Base-by-base conservation (phyloP, 1,140 invertebrate species). In the Contarinia nasturtii region DNA sequence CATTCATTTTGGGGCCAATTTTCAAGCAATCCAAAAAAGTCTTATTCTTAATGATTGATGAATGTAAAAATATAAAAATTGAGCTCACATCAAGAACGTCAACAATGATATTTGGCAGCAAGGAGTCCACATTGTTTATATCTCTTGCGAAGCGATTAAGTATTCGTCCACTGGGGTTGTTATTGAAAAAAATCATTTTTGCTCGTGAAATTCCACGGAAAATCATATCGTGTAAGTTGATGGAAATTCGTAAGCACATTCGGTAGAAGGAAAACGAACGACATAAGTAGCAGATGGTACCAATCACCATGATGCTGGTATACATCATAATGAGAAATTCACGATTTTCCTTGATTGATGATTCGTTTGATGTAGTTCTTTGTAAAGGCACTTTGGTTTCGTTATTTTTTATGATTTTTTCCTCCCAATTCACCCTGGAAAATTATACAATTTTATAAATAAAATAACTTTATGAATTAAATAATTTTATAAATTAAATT, bases 111-210 rank as follows among this genome's bases (percentile, higher is more conserved):
- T 70, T 69, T 42, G 88, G 88, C 45, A 94, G 66, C 10, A 77
- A 68, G 62, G 92, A 86, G 58, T 93, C 89, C 14, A 89, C 76
- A 1, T 77, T 70, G 1, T 83, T 79, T 53, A 88, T 75, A 56
- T 93, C 87, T 62, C 86, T 85, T 1, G 85, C 84, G 65, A 88
- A 90, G 37, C 86, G 64, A 59, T 91, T 91, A 12, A 91, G 64
- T 45, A 90, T 84, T 4, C 85, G 67, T 7, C 82, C 83, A 50
- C 70, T 69, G 5, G 85, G 79, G 60, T 93, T 92, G 10, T 76
- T 80, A 52, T 90, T 87, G 63, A 94, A 94, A 64, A 94, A 94
- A 8, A 74, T 69, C 72, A 93, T 89, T 1, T 80, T 84, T 0
- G 85, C 80, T 4, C 79, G 70, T 20, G 88, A 75, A 1, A 95